Conservation (phyloP, 2,113 vertebrate species). For the Anhinga rufa region DNA sequence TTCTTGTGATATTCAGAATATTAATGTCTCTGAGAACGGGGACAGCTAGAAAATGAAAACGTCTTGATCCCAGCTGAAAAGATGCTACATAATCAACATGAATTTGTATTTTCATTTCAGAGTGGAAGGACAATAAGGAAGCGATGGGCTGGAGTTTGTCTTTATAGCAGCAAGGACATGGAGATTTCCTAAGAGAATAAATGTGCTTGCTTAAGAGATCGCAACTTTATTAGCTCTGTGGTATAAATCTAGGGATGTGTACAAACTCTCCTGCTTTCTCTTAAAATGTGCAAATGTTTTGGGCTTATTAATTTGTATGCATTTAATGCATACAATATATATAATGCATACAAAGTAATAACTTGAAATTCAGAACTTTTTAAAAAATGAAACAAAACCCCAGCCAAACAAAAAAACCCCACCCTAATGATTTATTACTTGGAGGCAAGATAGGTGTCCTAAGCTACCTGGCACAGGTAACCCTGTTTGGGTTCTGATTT, state of each 20-base stretch:
- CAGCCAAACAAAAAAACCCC: too few species aligned
- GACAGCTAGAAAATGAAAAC: neutral
- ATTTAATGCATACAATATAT: neutral
- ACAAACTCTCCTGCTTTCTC: neutral
- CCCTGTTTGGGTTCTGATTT: neutral
- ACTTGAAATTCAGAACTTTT: neutral
- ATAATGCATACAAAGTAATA: neutral
- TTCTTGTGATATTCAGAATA: neutral
- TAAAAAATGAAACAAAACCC: neutral
- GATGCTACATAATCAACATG: neutral
- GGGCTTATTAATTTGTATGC: neutral
- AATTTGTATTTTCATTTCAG: slow-evolving; percentile 22
- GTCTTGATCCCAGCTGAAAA: neutral
- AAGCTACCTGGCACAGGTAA: neutral
- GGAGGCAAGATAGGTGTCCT: neutral
- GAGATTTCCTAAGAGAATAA: slow-evolving; percentile 20
- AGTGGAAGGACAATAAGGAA: neutral
- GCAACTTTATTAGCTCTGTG: slow-evolving; percentile 24
- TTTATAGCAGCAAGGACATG: neutral
- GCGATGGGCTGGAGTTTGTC: slow-evolving; percentile 6
- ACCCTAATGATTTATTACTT: neutral
- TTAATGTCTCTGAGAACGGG: neutral
- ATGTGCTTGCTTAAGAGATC: neutral
- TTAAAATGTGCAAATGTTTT: neutral
- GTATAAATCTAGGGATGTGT: neutral